Evolutionary conservation across 1,140 invertebrate species (phyloP).

Genomic region (Hypsibius dujardini): DNA sequence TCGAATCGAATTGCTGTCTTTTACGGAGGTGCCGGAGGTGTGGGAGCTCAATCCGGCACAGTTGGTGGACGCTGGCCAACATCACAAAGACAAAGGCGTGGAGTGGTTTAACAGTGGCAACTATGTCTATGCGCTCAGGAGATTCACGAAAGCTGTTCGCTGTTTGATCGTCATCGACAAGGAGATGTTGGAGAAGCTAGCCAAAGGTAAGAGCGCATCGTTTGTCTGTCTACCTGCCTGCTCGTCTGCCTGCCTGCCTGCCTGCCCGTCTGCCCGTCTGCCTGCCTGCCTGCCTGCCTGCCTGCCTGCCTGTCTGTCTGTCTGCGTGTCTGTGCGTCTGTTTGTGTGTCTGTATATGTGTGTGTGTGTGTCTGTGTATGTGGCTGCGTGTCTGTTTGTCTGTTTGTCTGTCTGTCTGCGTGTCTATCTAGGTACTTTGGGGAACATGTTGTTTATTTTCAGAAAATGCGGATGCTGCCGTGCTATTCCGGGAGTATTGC

Average conservation of each 20-base stretch:
- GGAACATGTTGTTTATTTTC: background rate
- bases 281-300: too few species aligned
- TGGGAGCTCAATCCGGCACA: conserved; percentile 13
- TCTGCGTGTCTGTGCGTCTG: background rate
- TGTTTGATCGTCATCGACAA: conserved; percentile 1
- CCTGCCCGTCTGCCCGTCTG: too few species aligned
- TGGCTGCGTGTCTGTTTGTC: too few species aligned
- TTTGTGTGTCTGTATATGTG: background rate
- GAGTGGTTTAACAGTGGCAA: background rate
- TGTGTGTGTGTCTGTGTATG: too few species aligned
- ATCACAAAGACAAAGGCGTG: conserved; percentile 7
- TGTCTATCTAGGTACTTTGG: background rate
- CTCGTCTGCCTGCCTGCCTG: too few species aligned
- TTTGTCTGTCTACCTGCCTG: too few species aligned
- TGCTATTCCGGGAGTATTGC: background rate
- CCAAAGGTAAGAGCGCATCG: background rate
- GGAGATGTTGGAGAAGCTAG: background rate
- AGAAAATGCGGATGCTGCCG: background rate
- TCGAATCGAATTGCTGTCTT: background rate
- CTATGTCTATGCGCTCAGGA: background rate
- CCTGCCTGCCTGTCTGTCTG: background rate
- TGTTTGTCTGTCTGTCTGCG: too few species aligned
- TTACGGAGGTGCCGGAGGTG: background rate
- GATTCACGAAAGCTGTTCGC: background rate
- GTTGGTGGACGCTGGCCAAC: background rate